A percentile compares a stretch with the other conserved stretches of the same genome.
These are phyloP conservation scores for Bombus vancouverensis DNA, from an alignment of 1,140 invertebrate genomes.

Conservation along the genomic window DNA sequence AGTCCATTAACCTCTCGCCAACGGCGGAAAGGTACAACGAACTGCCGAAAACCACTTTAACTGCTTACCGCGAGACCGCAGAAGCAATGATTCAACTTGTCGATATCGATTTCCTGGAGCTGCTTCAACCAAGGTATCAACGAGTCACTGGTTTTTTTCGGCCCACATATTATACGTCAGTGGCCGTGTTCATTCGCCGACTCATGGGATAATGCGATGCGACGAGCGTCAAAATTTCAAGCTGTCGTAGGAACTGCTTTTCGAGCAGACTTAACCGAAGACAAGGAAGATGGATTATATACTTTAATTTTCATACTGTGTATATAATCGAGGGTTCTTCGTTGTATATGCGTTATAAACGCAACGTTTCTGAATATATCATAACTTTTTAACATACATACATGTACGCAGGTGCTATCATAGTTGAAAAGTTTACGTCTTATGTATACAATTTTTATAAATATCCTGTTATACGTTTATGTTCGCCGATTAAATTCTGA, in stretches of 20 bases:
- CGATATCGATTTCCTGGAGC: slow-evolving; percentile 19
- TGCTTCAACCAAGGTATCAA: background rate
- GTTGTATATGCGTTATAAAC: background rate
- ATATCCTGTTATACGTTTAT: too few species aligned
- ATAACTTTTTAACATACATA: too few species aligned
- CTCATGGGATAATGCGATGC: slow-evolving; percentile 7
- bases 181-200: background rate
- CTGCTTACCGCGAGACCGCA: slow-evolving; percentile 47
- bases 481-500: too few species aligned
- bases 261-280: slow-evolving; percentile 1
- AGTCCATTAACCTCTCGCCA: slow-evolving; percentile 70
- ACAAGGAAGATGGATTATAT: background rate
- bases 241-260: background rate
- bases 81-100: slow-evolving; percentile 29
- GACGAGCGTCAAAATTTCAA: slow-evolving; percentile 11
- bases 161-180: background rate
- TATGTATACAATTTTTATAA: too few species aligned
- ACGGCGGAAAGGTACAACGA: slow-evolving; percentile 46
- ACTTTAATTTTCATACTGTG: background rate
- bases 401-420: too few species aligned
- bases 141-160: slow-evolving; percentile 10
- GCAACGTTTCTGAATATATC: background rate
- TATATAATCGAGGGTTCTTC: background rate
- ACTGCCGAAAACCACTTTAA: slow-evolving; percentile 58
- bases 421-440: too few species aligned